A percentile compares a stretch with the other conserved stretches of the same genome.
These are phyloP conservation scores for Lytechinus pictus DNA, from an alignment of 35 echinoderm and acorn worm genomes.

Conservation along the genomic window DNA sequence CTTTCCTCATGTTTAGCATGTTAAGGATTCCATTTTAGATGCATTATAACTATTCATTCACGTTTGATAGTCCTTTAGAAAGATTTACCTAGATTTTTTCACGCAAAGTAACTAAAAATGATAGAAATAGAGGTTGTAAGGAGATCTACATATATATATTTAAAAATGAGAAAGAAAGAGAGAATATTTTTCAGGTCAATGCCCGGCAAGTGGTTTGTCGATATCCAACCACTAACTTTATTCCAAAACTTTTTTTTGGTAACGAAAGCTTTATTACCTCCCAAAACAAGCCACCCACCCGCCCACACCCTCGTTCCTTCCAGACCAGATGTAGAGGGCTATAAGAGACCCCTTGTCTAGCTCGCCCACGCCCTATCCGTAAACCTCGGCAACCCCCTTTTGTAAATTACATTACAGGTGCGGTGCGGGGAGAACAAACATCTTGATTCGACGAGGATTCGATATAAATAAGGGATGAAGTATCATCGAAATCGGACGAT, in stretches of 20 bases:
- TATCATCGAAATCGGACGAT: not conserved
- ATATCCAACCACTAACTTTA: not conserved
- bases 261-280: not conserved
- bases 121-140: too few species aligned
- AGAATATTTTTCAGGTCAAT: not conserved
- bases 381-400: not conserved
- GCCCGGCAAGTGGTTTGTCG: not conserved
- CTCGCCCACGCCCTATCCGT: not conserved
- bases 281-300: not conserved
- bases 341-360: not conserved
- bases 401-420: conserved; percentile 12
- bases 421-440: not conserved
- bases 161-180: not conserved
- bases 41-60: too few species aligned
- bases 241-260: not conserved
- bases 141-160: too few species aligned
- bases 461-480: not conserved
- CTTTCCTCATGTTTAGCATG: too few species aligned
- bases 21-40: too few species aligned
- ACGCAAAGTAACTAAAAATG: too few species aligned
- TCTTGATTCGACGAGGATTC: not conserved
- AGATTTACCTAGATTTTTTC: too few species aligned
- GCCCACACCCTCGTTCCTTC: not conserved
- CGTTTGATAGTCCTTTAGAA: too few species aligned
- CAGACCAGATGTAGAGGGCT: not conserved